phyloP scores from a whole-genome alignment of 2,888 invertebrate species.

The Sipunculus nudus region DNA sequence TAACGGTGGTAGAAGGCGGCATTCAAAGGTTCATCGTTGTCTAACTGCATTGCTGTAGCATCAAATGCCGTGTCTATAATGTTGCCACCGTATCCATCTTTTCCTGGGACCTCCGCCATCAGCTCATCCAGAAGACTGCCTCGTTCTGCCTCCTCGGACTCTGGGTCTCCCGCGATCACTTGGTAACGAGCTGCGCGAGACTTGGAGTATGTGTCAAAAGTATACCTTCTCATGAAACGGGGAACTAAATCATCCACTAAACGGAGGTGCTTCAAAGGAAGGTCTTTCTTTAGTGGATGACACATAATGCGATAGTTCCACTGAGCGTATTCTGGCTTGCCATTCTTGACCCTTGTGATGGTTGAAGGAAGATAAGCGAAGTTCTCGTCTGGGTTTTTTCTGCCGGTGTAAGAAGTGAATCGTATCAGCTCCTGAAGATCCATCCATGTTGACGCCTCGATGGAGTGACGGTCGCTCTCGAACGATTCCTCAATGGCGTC shows the following conservation, averaged over 20 bases:
- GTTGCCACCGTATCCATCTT: conserved; percentile 42
- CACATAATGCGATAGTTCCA: conserved; percentile 47
- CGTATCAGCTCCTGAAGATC: conserved; percentile 48
- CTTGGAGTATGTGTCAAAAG: neutral
- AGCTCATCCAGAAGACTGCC: conserved; percentile 39
- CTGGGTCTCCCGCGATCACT: conserved; percentile 4
- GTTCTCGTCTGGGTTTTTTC: conserved; percentile 45
- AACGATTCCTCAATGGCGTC: conserved; percentile 51
- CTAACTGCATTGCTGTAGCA: conserved; percentile 4
- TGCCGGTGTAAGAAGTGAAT: conserved; percentile 47
- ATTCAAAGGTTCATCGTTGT: conserved; percentile 6
- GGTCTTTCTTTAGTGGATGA: conserved; percentile 36
- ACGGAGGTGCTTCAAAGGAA: conserved; percentile 39
- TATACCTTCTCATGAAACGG: conserved; percentile 22
- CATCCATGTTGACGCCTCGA: conserved; percentile 48
- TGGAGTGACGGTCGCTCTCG: conserved; percentile 51
- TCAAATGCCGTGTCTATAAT: conserved; percentile 37
- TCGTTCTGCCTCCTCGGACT: conserved; percentile 1
- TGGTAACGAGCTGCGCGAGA: conserved; percentile 11
- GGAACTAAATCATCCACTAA: conserved; percentile 45
- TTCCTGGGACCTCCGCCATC: conserved; percentile 49
- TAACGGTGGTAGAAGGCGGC: conserved; percentile 23
- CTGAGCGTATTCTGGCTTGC: conserved; percentile 24
- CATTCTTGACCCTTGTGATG: conserved; percentile 39
- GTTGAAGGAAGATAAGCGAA: conserved; percentile 49